These are phyloP conservation scores for Zaprionus camerounensis DNA, from an alignment of 1,140 invertebrate species.

Conservation along the genomic window DNA sequence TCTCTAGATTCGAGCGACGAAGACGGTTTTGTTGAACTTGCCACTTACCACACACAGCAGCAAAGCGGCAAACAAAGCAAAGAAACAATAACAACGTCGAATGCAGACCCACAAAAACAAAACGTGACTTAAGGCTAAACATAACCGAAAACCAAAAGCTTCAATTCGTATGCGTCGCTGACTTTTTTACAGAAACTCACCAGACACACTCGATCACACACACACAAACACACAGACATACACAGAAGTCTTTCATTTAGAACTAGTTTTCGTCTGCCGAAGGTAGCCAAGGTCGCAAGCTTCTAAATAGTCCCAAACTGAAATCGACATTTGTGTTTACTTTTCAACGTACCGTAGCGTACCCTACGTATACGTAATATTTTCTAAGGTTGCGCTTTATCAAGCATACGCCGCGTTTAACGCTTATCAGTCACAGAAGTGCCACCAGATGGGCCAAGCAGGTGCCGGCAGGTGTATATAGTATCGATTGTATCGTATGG, in stretches of 20 bases:
- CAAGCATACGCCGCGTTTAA: slow-evolving; percentile 60
- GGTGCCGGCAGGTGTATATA: not conserved
- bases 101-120: slow-evolving; percentile 69
- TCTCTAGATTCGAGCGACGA: slow-evolving; percentile 41
- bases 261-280: slow-evolving; percentile 46
- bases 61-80: slow-evolving; percentile 51
- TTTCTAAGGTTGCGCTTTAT: slow-evolving; percentile 58
- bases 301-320: slow-evolving; percentile 19
- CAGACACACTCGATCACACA: not conserved
- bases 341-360: not conserved
- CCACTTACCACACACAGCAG: slow-evolving; percentile 34
- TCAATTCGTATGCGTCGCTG: slow-evolving; percentile 46
- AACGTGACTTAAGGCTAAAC: slow-evolving; percentile 78
- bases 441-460: not conserved
- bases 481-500: not conserved
- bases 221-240: slow-evolving; percentile 2
- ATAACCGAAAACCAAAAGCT: slow-evolving; percentile 8
- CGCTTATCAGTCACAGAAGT: slow-evolving; percentile 54
- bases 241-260: slow-evolving; percentile 21
- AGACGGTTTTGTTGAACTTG: slow-evolving; percentile 63
- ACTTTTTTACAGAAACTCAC: slow-evolving; percentile 20
- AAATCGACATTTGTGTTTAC: slow-evolving; percentile 18
- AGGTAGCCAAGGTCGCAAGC: slow-evolving; percentile 39
- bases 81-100: slow-evolving; percentile 48
- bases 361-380: slow-evolving; percentile 52